Evolutionary conservation across 2,113 vertebrate genomes (phyloP).

Genomic region (Myxocyprinus asiaticus): DNA sequence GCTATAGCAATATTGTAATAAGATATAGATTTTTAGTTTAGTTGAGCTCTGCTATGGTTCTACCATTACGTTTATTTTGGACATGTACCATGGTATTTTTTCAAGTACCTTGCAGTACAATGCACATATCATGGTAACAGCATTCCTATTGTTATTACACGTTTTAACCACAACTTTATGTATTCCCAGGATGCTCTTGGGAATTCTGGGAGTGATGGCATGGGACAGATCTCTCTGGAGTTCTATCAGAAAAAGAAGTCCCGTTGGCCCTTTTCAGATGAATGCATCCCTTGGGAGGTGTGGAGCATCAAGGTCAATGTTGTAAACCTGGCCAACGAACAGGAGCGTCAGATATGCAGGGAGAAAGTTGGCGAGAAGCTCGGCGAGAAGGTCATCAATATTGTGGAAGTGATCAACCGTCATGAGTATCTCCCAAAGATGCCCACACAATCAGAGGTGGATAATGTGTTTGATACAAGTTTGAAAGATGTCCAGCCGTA

Average conservation of each 20-base stretch:
- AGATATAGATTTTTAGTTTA: too few species aligned
- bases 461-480: conserved; percentile 96
- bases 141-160: neutral
- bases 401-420: conserved; percentile 96
- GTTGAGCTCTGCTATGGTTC: too few species aligned
- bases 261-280: conserved; percentile 94
- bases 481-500: conserved; percentile 97
- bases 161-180: neutral
- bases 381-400: conserved; percentile 96
- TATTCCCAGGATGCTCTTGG: conserved; percentile 84
- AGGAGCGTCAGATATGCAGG: conserved; percentile 96
- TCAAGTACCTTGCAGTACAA: too few species aligned
- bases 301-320: conserved; percentile 98
- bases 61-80: too few species aligned
- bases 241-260: conserved; percentile 99
- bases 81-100: too few species aligned
- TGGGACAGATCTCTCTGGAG: conserved; percentile 95
- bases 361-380: conserved; percentile 98
- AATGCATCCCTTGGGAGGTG: conserved; percentile 97
- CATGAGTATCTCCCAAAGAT: conserved; percentile 98
- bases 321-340: conserved; percentile 92
- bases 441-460: conserved; percentile 97
- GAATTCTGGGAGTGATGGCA: conserved; percentile 86
- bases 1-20: too few species aligned
- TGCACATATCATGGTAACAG: too few species aligned